These are phyloP conservation scores for Ascidia mentula DNA, from an alignment of 23 tunicate genomes.

Conservation along the genomic window DNA sequence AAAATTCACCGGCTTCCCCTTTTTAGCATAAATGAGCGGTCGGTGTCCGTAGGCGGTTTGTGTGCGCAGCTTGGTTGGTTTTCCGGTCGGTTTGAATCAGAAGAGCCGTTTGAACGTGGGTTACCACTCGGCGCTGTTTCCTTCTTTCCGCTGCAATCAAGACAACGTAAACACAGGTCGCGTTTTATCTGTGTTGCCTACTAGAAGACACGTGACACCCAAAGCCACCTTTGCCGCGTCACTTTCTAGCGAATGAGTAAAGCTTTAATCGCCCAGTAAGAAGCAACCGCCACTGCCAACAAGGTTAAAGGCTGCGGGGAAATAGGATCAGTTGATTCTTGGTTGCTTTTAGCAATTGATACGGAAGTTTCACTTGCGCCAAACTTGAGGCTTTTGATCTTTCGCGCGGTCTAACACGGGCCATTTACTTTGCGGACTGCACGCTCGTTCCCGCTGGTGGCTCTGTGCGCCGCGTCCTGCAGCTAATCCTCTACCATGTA, in stretches of 20 bases:
- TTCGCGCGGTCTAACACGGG: neutral
- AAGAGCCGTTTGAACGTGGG: neutral
- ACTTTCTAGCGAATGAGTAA: neutral
- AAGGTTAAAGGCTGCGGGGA: neutral
- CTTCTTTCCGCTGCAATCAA: neutral
- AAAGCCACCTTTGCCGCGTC: neutral
- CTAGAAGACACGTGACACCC: too few relatives aligned
- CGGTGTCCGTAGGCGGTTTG: neutral
- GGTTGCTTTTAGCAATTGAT: neutral
- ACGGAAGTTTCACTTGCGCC: neutral
- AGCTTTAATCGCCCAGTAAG: neutral
- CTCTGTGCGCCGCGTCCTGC: neutral
- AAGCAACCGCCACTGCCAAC: neutral
- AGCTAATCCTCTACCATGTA: neutral
- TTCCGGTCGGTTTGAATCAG: neutral
- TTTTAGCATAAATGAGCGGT: neutral
- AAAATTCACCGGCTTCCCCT: neutral
- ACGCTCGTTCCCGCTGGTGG: too few relatives aligned
- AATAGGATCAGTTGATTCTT: neutral
- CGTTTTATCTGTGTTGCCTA: neutral
- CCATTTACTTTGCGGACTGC: slow-evolving; percentile 1
- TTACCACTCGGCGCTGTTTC: neutral
- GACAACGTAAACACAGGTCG: neutral
- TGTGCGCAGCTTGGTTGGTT: neutral
- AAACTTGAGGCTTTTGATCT: neutral